Percentiles rank a stretch among this genome's conserved stretches.
Conservation (phyloP, 2,888 invertebrate species). For the Lithophane leautieri region DNA sequence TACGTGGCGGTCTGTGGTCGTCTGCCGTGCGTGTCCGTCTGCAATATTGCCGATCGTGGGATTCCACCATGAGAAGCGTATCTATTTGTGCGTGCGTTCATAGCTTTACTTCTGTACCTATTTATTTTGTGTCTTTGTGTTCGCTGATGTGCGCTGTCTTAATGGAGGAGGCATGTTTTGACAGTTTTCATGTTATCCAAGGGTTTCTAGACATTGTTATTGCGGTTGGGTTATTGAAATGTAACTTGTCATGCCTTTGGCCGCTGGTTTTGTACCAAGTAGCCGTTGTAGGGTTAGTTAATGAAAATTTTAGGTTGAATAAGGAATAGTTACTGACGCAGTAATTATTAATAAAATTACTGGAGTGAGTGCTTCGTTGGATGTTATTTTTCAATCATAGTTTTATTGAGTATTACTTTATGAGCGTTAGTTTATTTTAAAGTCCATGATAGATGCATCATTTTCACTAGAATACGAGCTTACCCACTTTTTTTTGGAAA, state of each 20-base stretch:
- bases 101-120: neutral
- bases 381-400: neutral
- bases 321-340: neutral
- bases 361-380: neutral
- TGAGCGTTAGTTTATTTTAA: neutral
- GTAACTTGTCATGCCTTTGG: conserved; percentile 12
- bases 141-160: conserved; percentile 51
- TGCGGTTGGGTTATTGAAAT: conserved; percentile 10
- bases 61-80: too few species aligned
- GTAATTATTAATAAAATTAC: neutral
- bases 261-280: neutral
- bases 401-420: neutral
- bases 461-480: neutral
- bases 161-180: conserved; percentile 72
- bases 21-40: too few species aligned
- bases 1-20: too few species aligned
- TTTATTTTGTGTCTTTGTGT: neutral
- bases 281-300: neutral
- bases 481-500: neutral
- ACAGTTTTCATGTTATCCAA: conserved; percentile 11
- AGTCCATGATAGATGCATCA: neutral
- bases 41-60: too few species aligned
- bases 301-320: neutral
- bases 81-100: too few species aligned
- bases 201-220: conserved; percentile 16